phyloP scores from a whole-genome alignment of 2,113 vertebrate genomes.

The Sciurus niger region DNA sequence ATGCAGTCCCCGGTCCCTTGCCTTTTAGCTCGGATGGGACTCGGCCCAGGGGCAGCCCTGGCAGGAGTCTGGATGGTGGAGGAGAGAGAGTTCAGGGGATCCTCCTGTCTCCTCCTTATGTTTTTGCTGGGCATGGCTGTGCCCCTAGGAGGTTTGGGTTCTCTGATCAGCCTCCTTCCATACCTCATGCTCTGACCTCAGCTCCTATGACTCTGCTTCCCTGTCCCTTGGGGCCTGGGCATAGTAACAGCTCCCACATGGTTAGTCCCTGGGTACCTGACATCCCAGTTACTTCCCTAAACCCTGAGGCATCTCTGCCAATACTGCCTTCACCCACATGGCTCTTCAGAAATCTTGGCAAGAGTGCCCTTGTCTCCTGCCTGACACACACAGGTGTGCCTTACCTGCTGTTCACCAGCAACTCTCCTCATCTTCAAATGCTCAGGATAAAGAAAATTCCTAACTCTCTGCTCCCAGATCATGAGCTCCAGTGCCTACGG shows the following conservation, averaged over 20 bases:
- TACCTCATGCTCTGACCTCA: not conserved
- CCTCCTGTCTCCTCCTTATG: no score
- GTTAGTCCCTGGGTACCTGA: not conserved
- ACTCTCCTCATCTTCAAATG: not conserved
- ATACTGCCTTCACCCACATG: not conserved
- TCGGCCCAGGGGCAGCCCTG: no score
- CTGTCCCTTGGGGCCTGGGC: no score
- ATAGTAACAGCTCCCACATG: not conserved
- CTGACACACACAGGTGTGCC: no score
- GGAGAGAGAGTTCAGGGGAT: not conserved
- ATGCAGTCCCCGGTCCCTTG: no score
- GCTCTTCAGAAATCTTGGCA: not conserved
- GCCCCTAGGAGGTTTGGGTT: not conserved
- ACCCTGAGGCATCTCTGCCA: not conserved
- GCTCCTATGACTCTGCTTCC: not conserved
- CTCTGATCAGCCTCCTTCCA: not conserved
- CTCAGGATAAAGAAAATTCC: not conserved
- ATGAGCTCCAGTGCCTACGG: accelerated
- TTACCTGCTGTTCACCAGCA: accelerated
- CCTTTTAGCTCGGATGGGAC: not conserved
- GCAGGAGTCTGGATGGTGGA: not conserved
- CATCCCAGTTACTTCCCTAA: not conserved
- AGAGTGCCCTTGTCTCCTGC: not conserved
- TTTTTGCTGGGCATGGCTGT: not conserved
- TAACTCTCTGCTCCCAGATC: not conserved